Percentiles rank a stretch among this genome's conserved stretches.
These are phyloP conservation scores for Drosophila histrio DNA, from an alignment of 2,888 invertebrate species.

Conservation along the genomic window DNA sequence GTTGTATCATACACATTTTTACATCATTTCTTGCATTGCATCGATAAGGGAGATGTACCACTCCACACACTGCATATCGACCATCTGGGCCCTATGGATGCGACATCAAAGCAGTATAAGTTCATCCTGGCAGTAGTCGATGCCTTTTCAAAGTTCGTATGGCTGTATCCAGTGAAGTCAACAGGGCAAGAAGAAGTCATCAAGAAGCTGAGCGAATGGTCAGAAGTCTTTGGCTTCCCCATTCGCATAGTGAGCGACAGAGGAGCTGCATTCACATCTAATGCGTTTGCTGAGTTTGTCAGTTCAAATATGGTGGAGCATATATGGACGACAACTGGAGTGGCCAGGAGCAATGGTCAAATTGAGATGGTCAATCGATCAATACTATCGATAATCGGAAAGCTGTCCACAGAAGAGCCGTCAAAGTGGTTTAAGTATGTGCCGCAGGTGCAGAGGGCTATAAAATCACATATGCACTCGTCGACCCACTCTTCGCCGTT, in stretches of 20 bases:
- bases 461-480: conserved; percentile 16
- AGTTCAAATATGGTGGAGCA: too few relatives aligned
- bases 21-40: too few relatives aligned
- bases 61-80: conserved; percentile 29
- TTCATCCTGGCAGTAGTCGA: conserved; percentile 17
- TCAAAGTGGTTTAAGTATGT: background rate
- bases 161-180: too few relatives aligned
- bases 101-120: conserved; percentile 18
- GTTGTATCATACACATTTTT: background rate
- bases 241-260: conserved; percentile 4
- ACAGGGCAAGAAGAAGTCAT: conserved; percentile 4
- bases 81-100: conserved; percentile 21
- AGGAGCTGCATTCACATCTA: conserved; percentile 6
- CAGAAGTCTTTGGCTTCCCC: conserved; percentile 4
- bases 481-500: conserved; percentile 9
- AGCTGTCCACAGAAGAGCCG: conserved; percentile 16
- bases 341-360: conserved; percentile 13
- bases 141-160: conserved; percentile 22
- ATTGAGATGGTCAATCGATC: background rate
- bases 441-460: conserved; percentile 11
- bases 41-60: too few relatives aligned
- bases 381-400: background rate
- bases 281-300: background rate
- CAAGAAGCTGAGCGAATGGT: conserved; percentile 10
- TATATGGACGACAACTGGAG: conserved; percentile 14